Evolutionary conservation across 2,888 invertebrate species (phyloP), one percentile per base, ranked within the genome.

Genomic region (Steinernema hermaphroditum): DNA sequence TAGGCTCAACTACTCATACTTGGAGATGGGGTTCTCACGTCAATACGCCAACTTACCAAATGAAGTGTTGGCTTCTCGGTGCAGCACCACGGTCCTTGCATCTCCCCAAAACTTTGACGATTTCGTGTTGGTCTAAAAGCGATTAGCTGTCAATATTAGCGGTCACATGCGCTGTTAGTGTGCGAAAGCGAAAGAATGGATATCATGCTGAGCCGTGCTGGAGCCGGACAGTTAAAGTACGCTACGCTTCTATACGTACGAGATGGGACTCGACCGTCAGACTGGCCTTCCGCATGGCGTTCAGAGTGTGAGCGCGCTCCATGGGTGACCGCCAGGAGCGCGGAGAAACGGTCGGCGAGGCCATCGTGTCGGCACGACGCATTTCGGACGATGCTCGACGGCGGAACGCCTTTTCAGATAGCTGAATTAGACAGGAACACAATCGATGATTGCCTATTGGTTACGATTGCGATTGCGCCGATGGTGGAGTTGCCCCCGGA

Each of bases 41-140:
- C 9, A 68, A 37, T n/a, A n/a, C n/a, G 27, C 14, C n/a, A 9
- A 37, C 75, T 71, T 62, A 81, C 96, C 97, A 29, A 97, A 91
- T 71, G 94, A 94, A 78, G 92, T 91, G 44, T 92, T 91, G 37
- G 91, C 90, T 80, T 92, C 91, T 70, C 94, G 88, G 74, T 90
- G 89, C 41, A 95, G 90, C 77, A 91, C 90, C 54, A 95, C 92
- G 14, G 90, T 89, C 75, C 93, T 89, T 70, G 92, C 91, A 0
- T 92, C 91, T 1, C 94, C 94, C 94, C 94, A 95, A 79, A 92
- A 86, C 70, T 83, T 83, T 14, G 62, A 62, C 16, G 62, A 62
- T 14, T 62, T 34, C 69, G 54, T 19, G 12, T 62, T 62, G 16
- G 32, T 27, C 62, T 62, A 19, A 6, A 62, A 62, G 9, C 27